Conservation (phyloP, 2,113 vertebrate species). For the Polypterus bichir region DNA sequence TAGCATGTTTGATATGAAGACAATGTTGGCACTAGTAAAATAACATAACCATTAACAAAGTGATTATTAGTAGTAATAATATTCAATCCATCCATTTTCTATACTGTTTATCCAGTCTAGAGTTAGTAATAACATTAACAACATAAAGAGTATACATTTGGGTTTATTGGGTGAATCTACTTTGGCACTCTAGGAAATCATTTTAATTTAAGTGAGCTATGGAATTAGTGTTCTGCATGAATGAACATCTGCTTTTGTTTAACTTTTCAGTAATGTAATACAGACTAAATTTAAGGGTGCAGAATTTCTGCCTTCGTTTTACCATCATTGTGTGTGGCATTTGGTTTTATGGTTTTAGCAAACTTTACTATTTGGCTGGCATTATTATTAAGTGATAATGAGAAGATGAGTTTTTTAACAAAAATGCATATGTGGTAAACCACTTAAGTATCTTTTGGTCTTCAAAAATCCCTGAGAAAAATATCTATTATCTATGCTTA, state of each 20-base stretch:
- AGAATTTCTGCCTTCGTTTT: conserved; percentile 27
- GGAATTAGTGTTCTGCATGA: conserved; percentile 40
- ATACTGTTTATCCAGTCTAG: too few relatives aligned
- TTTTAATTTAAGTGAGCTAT: conserved; percentile 41
- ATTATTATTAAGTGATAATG: conserved; percentile 57
- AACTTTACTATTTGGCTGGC: conserved; percentile 35
- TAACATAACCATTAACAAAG: too few relatives aligned
- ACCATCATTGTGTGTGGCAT: conserved; percentile 25
- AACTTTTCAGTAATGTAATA: conserved; percentile 46
- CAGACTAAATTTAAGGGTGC: conserved; percentile 31
- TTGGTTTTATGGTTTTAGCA: conserved; percentile 29
- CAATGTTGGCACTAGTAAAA: too few relatives aligned
- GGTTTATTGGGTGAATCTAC: conserved; percentile 3
- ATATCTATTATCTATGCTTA: too few relatives aligned
- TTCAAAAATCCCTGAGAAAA: conserved; percentile 3
- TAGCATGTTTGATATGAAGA: too few relatives aligned
- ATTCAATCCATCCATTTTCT: too few relatives aligned
- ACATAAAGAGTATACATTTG: too few relatives aligned
- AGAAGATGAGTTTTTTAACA: conserved; percentile 35
- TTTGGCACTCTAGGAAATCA: conserved; percentile 26
- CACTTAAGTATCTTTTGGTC: conserved; percentile 29
- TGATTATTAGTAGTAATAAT: too few relatives aligned
- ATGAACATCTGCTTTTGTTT: conserved; percentile 39
- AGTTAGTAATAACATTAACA: too few relatives aligned
- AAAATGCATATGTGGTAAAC: conserved; percentile 37